Percentiles rank a stretch among this genome's conserved stretches.
Evolutionary conservation across 2,888 invertebrate genomes (phyloP).

Genomic region (Lithosia quadra): DNA sequence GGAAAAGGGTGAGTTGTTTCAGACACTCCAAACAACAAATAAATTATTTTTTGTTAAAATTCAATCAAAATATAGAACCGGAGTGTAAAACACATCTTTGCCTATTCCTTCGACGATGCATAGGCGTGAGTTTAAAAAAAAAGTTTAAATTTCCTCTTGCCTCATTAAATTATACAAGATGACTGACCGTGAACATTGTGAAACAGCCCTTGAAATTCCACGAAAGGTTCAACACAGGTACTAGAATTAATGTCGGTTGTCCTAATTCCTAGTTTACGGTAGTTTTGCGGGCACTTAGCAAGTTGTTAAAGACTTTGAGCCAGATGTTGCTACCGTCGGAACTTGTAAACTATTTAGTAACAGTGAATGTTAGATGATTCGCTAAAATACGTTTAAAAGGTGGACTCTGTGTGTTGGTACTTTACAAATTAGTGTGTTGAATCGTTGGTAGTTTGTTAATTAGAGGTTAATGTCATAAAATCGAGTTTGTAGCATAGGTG

Average conservation of each 20-base stretch:
- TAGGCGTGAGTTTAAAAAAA: too few species aligned
- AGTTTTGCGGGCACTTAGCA: background rate
- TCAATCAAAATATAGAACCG: too few species aligned
- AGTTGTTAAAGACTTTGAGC: background rate
- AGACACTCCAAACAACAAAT: too few species aligned
- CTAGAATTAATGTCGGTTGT: background rate
- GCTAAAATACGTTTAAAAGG: too few species aligned
- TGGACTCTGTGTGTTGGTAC: too few species aligned
- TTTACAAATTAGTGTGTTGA: too few species aligned
- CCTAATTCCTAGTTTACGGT: background rate
- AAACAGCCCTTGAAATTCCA: background rate
- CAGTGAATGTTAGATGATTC: too few species aligned
- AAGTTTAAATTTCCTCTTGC: background rate
- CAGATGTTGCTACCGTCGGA: background rate
- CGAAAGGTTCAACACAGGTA: constrained; percentile 17
- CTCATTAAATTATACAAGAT: constrained; percentile 4
- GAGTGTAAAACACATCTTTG: background rate
- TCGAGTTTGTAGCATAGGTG: too few species aligned
- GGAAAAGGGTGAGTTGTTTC: too few species aligned
- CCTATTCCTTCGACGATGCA: background rate
- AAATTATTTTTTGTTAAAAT: too few species aligned
- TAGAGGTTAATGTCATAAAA: too few species aligned
- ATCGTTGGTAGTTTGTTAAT: too few species aligned
- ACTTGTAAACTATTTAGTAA: background rate
- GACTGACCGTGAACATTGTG: background rate